Conservation (phyloP, 2,888 invertebrate genomes). For the Andrena flavipes region DNA sequence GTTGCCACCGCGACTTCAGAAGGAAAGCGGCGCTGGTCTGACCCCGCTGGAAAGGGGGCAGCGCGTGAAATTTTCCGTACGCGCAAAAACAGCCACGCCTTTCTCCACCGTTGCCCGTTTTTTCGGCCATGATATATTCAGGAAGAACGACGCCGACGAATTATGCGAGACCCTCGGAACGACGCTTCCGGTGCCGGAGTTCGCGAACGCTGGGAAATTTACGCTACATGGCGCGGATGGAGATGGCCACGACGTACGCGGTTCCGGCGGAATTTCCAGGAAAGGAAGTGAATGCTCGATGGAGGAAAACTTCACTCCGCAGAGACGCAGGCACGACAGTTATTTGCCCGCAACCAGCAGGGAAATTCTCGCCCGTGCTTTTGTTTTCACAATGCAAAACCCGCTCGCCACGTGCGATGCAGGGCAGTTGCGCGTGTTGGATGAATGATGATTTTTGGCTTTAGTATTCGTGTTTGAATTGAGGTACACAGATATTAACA, state of each 20-base stretch:
- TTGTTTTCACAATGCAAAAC: neutral
- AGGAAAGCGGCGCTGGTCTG: conserved; percentile 26
- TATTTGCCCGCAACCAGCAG: neutral
- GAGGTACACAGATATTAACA: too few relatives aligned
- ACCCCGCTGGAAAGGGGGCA: conserved; percentile 1
- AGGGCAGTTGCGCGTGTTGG: neutral
- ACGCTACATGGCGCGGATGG: conserved; percentile 57
- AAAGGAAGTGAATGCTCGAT: conserved; percentile 45
- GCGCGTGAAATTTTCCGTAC: conserved; percentile 10
- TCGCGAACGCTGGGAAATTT: conserved; percentile 70
- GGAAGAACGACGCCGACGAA: conserved; percentile 62
- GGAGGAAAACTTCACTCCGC: conserved; percentile 33
- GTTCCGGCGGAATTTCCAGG: conserved; percentile 40
- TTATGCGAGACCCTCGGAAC: conserved; percentile 67
- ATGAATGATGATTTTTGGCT: neutral
- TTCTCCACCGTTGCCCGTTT: neutral
- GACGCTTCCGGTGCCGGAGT: conserved; percentile 40
- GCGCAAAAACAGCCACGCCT: conserved; percentile 20
- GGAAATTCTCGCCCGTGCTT: conserved; percentile 7
- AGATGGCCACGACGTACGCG: conserved; percentile 53
- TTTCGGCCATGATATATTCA: conserved; percentile 62
- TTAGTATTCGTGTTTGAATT: too few relatives aligned
- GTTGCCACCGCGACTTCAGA: conserved; percentile 22
- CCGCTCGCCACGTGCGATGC: neutral
- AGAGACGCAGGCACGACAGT: neutral